phyloP scores from a whole-genome alignment of 2,888 invertebrate species.

The Laothoe populi region DNA sequence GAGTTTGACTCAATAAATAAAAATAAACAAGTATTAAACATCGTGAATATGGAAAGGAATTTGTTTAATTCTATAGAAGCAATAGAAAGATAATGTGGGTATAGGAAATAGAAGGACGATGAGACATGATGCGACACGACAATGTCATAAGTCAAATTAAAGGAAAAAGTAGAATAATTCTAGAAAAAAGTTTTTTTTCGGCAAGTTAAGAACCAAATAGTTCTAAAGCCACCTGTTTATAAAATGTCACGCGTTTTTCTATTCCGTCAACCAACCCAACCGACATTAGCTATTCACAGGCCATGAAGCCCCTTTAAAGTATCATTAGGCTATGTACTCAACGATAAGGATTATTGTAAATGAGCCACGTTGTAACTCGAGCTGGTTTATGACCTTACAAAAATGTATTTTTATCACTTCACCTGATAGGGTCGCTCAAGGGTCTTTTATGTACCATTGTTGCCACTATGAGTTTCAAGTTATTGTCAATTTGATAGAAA shows the following conservation, averaged over 20 bases:
- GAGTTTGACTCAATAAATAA: too few species aligned
- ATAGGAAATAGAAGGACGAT: too few species aligned
- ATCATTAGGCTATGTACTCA: constrained; percentile 73
- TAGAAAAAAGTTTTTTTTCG: too few species aligned
- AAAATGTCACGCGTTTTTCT: constrained; percentile 27
- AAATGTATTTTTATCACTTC: constrained; percentile 37
- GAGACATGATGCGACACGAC: too few species aligned
- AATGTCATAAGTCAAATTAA: too few species aligned
- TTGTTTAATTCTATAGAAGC: too few species aligned
- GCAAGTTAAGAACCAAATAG: background rate
- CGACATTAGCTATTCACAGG: constrained; percentile 42
- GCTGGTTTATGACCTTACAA: constrained; percentile 52
- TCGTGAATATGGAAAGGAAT: too few species aligned
- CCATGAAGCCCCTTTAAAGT: constrained; percentile 60
- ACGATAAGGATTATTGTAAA: constrained; percentile 77
- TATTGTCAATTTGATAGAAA: background rate
- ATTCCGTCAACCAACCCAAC: constrained; percentile 30
- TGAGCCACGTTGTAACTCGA: constrained; percentile 65
- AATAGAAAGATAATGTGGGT: too few species aligned
- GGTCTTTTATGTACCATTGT: constrained; percentile 1
- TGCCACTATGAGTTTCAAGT: background rate
- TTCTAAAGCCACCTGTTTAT: too few species aligned
- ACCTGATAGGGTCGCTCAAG: constrained; percentile 26
- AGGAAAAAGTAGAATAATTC: too few species aligned
- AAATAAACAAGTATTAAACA: too few species aligned